Conservation (phyloP, 2,113 vertebrate genomes). For the Hiodon tergisus region DNA sequence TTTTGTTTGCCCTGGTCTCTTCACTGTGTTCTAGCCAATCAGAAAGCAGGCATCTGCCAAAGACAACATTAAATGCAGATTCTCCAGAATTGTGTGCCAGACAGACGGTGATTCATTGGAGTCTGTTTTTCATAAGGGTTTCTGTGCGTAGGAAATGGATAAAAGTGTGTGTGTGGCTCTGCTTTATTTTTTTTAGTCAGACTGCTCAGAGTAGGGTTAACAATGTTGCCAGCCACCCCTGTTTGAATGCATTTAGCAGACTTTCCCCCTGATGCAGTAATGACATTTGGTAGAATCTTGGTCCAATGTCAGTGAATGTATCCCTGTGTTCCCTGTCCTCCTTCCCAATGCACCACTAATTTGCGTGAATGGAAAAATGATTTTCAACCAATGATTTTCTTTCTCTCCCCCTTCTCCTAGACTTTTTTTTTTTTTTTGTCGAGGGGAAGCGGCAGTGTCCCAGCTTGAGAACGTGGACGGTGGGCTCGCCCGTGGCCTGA, state of each 20-base stretch:
- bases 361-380: conserved; percentile 11
- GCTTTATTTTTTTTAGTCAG: not conserved
- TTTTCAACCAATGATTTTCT: not conserved
- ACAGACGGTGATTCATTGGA: conserved; percentile 37
- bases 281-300: not conserved
- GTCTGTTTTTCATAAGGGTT: conserved; percentile 46
- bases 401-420: not conserved
- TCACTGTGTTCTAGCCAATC: conserved; percentile 23
- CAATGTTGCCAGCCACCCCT: not conserved
- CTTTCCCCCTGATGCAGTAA: not conserved
- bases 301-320: not conserved
- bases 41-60: conserved; percentile 39
- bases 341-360: not conserved
- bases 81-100: conserved; percentile 25
- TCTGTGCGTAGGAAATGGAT: conserved; percentile 33
- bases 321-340: conserved; percentile 9
- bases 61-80: conserved; percentile 43
- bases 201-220: not conserved
- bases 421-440: conserved; percentile 22
- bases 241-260: conserved; percentile 1
- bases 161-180: not conserved
- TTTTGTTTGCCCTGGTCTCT: not conserved
- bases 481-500: conserved; percentile 27
- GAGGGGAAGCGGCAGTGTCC: conserved; percentile 23
- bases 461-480: conserved; percentile 30